phyloP scores from a whole-genome alignment of 2,113 vertebrate genomes.

The Nipponia nippon region DNA sequence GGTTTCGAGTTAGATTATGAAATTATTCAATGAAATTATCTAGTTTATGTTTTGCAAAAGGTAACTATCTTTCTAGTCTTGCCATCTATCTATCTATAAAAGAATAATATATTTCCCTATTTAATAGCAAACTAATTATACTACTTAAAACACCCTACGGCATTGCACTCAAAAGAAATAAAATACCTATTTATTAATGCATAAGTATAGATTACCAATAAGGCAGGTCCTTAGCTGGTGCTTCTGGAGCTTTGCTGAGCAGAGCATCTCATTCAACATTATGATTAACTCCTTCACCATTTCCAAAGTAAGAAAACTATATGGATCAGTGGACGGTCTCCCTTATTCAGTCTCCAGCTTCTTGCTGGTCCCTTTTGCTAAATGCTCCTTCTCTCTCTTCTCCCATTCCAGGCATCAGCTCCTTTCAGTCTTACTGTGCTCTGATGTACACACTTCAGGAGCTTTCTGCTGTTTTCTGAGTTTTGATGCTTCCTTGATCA shows the following conservation, averaged over 20 bases:
- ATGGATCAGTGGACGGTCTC: background rate
- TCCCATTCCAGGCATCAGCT: background rate
- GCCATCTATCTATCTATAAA: background rate
- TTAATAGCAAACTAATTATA: slow-evolving; percentile 10
- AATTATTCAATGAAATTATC: background rate
- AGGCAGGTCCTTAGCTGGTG: background rate
- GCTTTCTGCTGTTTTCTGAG: background rate
- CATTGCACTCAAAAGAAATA: background rate
- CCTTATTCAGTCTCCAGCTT: background rate
- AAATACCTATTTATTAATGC: slow-evolving; percentile 12
- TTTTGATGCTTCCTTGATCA: background rate
- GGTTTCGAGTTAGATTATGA: background rate
- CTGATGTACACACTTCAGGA: background rate
- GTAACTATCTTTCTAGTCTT: background rate
- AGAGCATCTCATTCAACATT: background rate
- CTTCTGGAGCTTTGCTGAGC: background rate
- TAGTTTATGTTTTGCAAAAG: background rate
- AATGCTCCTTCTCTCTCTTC: background rate
- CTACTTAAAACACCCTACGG: background rate
- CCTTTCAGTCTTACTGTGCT: background rate
- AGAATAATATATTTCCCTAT: background rate
- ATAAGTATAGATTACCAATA: background rate
- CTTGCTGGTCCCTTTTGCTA: background rate
- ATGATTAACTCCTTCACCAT: background rate
- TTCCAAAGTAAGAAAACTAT: background rate